Evolutionary conservation across 2,113 vertebrate species (phyloP).

Genomic region (Agelaius phoeniceus): DNA sequence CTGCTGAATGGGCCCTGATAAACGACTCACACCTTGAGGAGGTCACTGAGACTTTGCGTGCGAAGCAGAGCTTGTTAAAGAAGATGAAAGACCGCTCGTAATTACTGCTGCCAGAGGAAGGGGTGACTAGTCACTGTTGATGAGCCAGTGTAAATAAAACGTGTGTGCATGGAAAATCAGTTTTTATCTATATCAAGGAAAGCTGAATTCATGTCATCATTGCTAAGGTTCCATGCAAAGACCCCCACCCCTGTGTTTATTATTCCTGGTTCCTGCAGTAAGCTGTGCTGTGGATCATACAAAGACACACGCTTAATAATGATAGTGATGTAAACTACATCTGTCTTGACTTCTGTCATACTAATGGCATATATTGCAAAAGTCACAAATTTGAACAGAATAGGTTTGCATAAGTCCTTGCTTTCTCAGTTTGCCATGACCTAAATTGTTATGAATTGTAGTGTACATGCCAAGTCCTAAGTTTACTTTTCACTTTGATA

Average conservation of each 20-base stretch:
- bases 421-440: constrained; percentile 60
- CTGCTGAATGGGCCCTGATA: constrained; percentile 76
- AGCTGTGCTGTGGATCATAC: constrained; percentile 79
- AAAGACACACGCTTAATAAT: constrained; percentile 75
- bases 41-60: constrained; percentile 38
- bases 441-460: constrained; percentile 67
- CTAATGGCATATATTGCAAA: constrained; percentile 49
- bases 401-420: constrained; percentile 56
- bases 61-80: constrained; percentile 55
- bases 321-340: constrained; percentile 67
- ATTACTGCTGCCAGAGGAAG: constrained; percentile 62
- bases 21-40: constrained; percentile 67
- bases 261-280: constrained; percentile 75
- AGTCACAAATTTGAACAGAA: constrained; percentile 33
- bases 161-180: constrained; percentile 72
- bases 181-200: constrained; percentile 73
- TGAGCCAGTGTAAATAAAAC: constrained; percentile 82
- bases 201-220: constrained; percentile 69
- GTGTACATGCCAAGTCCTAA: constrained; percentile 52
- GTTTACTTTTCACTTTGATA: constrained; percentile 61
- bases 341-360: constrained; percentile 63
- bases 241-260: constrained; percentile 63
- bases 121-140: constrained; percentile 52
- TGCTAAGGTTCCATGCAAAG: constrained; percentile 66
- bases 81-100: constrained; percentile 51